These are phyloP conservation scores for Torymus texanus DNA, from an alignment of 2,888 invertebrate species.

Conservation along the genomic window DNA sequence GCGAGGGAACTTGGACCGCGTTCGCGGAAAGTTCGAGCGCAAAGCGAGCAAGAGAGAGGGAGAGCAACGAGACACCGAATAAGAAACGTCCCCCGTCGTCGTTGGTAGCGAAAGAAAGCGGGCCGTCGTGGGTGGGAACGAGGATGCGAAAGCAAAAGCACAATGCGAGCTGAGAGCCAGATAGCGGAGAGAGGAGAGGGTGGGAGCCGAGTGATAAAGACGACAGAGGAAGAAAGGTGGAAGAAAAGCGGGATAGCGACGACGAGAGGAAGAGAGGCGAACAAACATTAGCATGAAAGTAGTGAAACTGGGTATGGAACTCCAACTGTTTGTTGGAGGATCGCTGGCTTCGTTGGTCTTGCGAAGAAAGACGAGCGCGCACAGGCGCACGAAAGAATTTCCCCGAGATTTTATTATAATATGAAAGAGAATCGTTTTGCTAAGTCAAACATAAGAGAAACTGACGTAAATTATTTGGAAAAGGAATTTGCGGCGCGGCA, in stretches of 20 bases:
- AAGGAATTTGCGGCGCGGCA: constrained; percentile 2
- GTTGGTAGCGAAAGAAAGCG: constrained; percentile 8
- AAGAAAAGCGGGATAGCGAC: too few species aligned
- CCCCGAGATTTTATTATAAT: constrained; percentile 47
- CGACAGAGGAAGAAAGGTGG: not conserved
- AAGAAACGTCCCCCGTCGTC: not conserved
- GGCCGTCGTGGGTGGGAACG: constrained; percentile 8
- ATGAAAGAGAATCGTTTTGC: constrained; percentile 31
- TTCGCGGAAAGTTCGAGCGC: constrained; percentile 24
- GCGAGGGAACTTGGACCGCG: not conserved
- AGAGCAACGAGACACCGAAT: constrained; percentile 11
- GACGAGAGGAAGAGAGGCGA: constrained; percentile 16
- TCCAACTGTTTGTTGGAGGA: constrained; percentile 40
- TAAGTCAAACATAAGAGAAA: constrained; percentile 23
- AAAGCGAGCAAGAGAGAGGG: not conserved
- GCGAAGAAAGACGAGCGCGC: constrained; percentile 35
- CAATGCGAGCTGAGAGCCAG: constrained; percentile 14
- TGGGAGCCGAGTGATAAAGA: not conserved
- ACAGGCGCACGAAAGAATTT: constrained; percentile 25
- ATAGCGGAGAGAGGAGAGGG: constrained; percentile 13
- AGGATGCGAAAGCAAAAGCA: constrained; percentile 41
- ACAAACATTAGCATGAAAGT: constrained; percentile 65
- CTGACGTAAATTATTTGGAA: constrained; percentile 23
- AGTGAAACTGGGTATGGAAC: constrained; percentile 55
- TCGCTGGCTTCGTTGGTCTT: constrained; percentile 16